Percentiles rank a stretch among this genome's conserved stretches.
Evolutionary conservation across 2,113 vertebrate genomes (phyloP).

Genomic region (Brachyhypopomus gauderio): DNA sequence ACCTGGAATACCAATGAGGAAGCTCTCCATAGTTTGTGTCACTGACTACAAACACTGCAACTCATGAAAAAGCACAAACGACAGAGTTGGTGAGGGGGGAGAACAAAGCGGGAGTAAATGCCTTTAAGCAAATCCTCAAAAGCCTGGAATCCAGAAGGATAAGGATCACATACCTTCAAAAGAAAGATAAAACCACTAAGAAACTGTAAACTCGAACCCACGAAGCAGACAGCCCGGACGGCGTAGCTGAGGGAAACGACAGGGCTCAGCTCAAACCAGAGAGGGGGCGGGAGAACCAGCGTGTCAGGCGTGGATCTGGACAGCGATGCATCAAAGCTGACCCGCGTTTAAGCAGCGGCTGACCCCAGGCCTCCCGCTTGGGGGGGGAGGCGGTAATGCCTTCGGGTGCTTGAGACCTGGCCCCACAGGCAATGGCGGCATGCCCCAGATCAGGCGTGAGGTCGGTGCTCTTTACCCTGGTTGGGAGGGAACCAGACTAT

Average conservation of each 20-base stretch:
- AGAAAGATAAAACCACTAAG: neutral
- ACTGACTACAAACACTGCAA: constrained; percentile 43
- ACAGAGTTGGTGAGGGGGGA: neutral
- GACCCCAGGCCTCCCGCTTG: constrained; percentile 28
- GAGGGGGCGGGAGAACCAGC: constrained; percentile 15
- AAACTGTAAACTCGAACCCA: neutral
- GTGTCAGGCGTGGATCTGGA: constrained; percentile 13
- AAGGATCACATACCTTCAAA: constrained; percentile 17
- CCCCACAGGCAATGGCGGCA: neutral
- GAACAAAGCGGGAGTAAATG: constrained; percentile 11
- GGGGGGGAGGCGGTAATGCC: constrained; percentile 33
- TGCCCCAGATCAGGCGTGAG: constrained; percentile 1
- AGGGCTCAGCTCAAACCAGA: neutral
- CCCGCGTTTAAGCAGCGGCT: constrained; percentile 45
- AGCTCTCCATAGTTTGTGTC: constrained; percentile 24
- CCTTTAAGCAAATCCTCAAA: constrained; percentile 13
- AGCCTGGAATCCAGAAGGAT: constrained; percentile 1
- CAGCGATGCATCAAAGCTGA: constrained; percentile 49
- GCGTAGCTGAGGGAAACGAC: neutral
- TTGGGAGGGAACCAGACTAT: constrained; percentile 31
- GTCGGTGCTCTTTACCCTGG: neutral
- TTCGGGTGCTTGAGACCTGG: constrained; percentile 43
- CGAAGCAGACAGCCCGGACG: neutral
- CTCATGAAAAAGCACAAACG: neutral
- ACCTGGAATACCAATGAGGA: constrained; percentile 60